A percentile compares a stretch with the other conserved stretches of the same genome.
Evolutionary conservation across 2,888 invertebrate genomes (phyloP).

Genomic region (Hypolimnas misippus): DNA sequence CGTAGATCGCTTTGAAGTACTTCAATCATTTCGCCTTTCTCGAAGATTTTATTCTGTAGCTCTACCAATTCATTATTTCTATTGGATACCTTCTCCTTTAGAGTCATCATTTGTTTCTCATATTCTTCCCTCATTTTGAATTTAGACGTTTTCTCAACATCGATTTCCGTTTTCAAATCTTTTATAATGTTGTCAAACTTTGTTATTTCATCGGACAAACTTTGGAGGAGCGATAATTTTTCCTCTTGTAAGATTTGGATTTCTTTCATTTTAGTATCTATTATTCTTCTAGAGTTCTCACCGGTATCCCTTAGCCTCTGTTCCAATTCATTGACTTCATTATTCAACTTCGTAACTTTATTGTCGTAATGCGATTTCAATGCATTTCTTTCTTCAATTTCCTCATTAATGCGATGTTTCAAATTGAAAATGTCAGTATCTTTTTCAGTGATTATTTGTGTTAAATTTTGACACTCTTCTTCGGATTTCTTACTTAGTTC

Average conservation of each 20-base stretch:
- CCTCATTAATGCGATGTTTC: conserved; percentile 69
- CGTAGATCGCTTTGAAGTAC: conserved; percentile 57
- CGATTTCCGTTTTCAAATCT: conserved; percentile 58
- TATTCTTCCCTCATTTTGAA: conserved; percentile 63
- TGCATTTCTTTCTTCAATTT: conserved; percentile 64
- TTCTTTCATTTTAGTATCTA: conserved; percentile 65
- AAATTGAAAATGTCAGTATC: conserved; percentile 63
- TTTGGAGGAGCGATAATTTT: conserved; percentile 64
- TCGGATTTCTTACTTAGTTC: conserved; percentile 54
- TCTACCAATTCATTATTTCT: conserved; percentile 74
- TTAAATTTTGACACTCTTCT: conserved; percentile 53
- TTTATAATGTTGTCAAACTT: conserved; percentile 61
- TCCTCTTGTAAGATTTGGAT: conserved; percentile 71
- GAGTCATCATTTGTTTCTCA: conserved; percentile 66
- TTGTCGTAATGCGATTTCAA: conserved; percentile 58
- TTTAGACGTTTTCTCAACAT: conserved; percentile 61
- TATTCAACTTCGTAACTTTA: conserved; percentile 64
- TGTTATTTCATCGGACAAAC: conserved; percentile 62
- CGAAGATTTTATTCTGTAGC: conserved; percentile 65
- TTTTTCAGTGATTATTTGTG: conserved; percentile 56
- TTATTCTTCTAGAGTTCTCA: conserved; percentile 54
- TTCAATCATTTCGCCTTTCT: conserved; percentile 68
- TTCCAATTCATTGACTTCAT: conserved; percentile 68
- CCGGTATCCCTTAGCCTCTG: conserved; percentile 61
- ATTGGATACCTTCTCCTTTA: conserved; percentile 72